Evolutionary conservation across 1,140 invertebrate species (phyloP), one percentile per base, ranked within the genome.

Genomic region (Drosophila ironensis): DNA sequence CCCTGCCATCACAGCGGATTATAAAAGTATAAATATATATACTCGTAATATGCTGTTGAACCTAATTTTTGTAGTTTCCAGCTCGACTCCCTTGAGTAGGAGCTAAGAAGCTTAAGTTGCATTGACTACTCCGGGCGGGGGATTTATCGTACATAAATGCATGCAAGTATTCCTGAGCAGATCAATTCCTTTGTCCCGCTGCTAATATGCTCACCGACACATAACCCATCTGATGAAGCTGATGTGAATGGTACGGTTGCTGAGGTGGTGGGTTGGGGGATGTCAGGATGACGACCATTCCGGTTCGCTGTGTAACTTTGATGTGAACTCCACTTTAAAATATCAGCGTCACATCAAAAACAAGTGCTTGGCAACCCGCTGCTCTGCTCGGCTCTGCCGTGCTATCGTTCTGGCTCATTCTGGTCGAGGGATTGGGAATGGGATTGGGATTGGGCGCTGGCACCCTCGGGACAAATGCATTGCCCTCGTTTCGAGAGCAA

Each of bases 341-440:
- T 82, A 82, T 84, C 77, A 82, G 73, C 78, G 74, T 82, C 69
- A 77, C 73, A 78, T 78, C 78, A 84, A 68, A 68, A 81, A 75
- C 67, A 72, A 81, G 76, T 57, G 60, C 54, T 45, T 75, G 76
- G 66, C 76, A 81, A 63, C 51, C 75, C 44, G 57, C 64, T 45
- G 52, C 50, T 75, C 45, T 28, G 24, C 20, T 47, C 24, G 41
- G 19, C 9, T 42, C 17, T 27, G 9, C 4, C 25, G 9, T n/a
- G 64, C 30, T 46, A 17, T 44, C 9, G 14, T 41, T 45, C 28
- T 53, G 20, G 28, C 42, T 33, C 30, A 33, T 33, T 33, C 30
- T 12, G 30, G 30, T 33, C 30, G n/a, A n/a, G n/a, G n/a, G n/a
- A n/a, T n/a, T n/a, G n/a, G n/a, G n/a, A n/a, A n/a, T n/a, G n/a